Percentiles rank a stretch among this genome's conserved stretches.
phyloP scores from a whole-genome alignment of 2,797 vertebrate species.

The Falco cherrug region DNA sequence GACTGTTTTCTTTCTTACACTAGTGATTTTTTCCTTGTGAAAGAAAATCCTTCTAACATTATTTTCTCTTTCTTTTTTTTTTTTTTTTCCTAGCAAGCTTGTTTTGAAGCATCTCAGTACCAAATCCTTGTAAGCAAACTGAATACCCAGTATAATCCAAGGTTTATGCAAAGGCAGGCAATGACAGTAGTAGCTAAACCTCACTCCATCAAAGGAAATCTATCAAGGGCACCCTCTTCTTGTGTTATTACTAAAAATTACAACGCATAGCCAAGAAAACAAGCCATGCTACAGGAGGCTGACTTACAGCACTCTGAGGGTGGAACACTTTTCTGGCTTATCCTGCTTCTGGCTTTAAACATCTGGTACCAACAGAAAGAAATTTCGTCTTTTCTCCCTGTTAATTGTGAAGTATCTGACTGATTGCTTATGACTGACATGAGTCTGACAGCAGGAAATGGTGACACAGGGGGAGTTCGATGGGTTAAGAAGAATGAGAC shows the following conservation, averaged over 20 bases:
- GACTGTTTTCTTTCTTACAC: not conserved
- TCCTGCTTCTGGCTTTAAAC: not conserved
- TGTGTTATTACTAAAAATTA: not conserved
- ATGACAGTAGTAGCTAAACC: not conserved
- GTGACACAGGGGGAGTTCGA: not conserved
- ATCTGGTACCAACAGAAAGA: slow-evolving; percentile 15
- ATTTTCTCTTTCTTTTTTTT: not conserved
- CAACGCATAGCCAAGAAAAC: not conserved
- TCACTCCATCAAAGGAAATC: not conserved
- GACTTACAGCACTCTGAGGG: not conserved
- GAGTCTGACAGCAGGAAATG: slow-evolving; percentile 41
- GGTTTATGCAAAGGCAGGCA: not conserved
- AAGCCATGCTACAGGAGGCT: not conserved
- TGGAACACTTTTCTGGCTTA: not conserved
- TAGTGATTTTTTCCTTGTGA: not conserved
- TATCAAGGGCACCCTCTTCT: not conserved
- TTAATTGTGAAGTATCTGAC: slow-evolving; percentile 31
- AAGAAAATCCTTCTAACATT: not conserved
- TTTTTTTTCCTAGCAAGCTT: not conserved
- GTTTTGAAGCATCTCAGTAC: not conserved
- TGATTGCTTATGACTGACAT: slow-evolving; percentile 43
- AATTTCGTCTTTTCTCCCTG: not conserved
- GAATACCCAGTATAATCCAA: not conserved
- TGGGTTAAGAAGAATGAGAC: slow-evolving; percentile 11
- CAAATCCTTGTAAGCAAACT: not conserved